Base-by-base conservation (phyloP, 2,113 vertebrate genomes). In the Murina feae region DNA sequence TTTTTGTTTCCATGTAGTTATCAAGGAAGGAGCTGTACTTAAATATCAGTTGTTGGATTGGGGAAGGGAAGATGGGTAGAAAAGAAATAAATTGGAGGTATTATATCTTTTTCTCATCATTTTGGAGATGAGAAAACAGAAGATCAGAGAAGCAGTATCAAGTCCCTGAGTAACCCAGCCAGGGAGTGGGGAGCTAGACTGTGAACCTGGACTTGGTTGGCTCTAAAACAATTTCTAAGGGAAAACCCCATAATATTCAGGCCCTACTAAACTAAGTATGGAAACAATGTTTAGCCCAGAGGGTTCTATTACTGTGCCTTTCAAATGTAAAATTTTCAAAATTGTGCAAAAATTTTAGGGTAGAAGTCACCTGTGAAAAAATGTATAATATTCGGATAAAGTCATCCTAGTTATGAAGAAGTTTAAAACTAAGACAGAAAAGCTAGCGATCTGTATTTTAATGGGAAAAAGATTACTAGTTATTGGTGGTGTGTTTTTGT, bases 391-490 rank as follows among this genome's bases (percentile, higher is more conserved):
- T 53, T 47, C 72, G 90, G 20, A 66, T 60, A 80, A 35, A 58
- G 68, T 35, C 47, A 72, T n/a, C 30, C 35, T 85, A 37, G 3
- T 71, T 72, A 47, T 60, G 6, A 89, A 81, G n/a, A 75, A 9
- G 75, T 83, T 47, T 85, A 71, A 55, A 71, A 86, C 9, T 55
- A 66, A 91, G n/a, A 63, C 49, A 86, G 37, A 82, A 78, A 89
- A 87, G 37, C 88, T 81, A 60, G 66, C 37, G 13, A 35, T 69
- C 53, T 87, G 12, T 47, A 69, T 60, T 88, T 32, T 85, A 63
- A 75, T 85, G 21, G 53, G 8, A 3, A 47, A 81, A 76, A 16
- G 8, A 68, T 23, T 37, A 81, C 25, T 63, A 11, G 47, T 72
- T 76, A 81, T 51, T 74, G 69, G 3, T 32, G 35, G 21, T 79